Percentiles rank a stretch among this genome's conserved stretches.
phyloP scores from a whole-genome alignment of 2,888 invertebrate species.

The Gymnosoma rotundatum region DNA sequence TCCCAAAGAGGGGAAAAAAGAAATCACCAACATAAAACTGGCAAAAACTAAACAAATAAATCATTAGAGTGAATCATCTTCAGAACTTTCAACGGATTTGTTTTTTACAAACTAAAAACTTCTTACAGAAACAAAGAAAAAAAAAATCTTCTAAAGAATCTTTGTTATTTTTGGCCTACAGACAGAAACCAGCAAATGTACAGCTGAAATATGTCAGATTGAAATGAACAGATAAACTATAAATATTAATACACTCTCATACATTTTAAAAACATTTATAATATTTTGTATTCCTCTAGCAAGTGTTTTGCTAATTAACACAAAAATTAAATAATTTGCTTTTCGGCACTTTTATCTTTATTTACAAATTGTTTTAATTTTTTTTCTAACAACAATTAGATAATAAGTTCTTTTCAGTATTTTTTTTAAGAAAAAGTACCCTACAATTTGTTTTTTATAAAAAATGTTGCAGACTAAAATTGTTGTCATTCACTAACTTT shows the following conservation, averaged over 20 bases:
- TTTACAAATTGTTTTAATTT: neutral
- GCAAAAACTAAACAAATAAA: slow-evolving; percentile 38
- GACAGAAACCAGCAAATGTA: slow-evolving; percentile 2
- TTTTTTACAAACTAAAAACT: slow-evolving; percentile 11
- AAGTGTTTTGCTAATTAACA: slow-evolving; percentile 22
- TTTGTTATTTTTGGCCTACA: slow-evolving; percentile 30
- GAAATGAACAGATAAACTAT: slow-evolving; percentile 43
- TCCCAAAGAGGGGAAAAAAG: slow-evolving; percentile 25
- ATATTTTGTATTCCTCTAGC: neutral
- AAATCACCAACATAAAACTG: slow-evolving; percentile 6
- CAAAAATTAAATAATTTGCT: slow-evolving; percentile 18
- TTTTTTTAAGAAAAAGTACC: neutral
- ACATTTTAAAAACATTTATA: neutral
- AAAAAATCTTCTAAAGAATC: slow-evolving; percentile 17
- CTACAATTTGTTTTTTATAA: too few relatives aligned
- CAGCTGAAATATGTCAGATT: slow-evolving; percentile 29
- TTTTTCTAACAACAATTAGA: neutral
- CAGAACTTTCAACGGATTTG: slow-evolving; percentile 9
- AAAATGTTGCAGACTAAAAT: too few relatives aligned
- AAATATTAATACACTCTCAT: slow-evolving; percentile 2
- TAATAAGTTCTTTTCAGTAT: neutral
- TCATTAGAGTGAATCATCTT: slow-evolving; percentile 54
- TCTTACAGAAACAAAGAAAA: neutral
- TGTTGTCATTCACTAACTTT: too few relatives aligned
- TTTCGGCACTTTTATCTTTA: neutral